Evolutionary conservation across 2,113 vertebrate genomes (phyloP).

Genomic region (Sisor rabdophorus): DNA sequence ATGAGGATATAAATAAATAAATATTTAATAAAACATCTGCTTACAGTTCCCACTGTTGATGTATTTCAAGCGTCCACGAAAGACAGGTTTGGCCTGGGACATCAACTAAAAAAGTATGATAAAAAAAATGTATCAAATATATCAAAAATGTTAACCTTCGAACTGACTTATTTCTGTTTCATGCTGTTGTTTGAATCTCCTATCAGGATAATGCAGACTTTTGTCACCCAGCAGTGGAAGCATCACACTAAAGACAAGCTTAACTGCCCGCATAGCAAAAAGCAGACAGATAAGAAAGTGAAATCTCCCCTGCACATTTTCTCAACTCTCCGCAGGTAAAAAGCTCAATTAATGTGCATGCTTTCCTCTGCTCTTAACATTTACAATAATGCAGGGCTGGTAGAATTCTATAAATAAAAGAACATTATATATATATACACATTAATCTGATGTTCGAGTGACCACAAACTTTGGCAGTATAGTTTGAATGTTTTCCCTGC

Average conservation of each 20-base stretch:
- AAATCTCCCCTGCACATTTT: conserved; percentile 89
- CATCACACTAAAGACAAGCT: conserved; percentile 81
- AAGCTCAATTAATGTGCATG: conserved; percentile 1
- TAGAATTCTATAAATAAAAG: too few species aligned
- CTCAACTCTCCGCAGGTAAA: conserved; percentile 85
- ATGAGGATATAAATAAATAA: background rate
- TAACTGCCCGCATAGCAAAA: conserved; percentile 78
- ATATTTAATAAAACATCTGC: background rate
- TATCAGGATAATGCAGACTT: conserved; percentile 85
- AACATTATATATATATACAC: too few species aligned
- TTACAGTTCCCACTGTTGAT: conserved; percentile 81
- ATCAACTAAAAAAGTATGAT: conserved; percentile 84
- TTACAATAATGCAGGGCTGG: too few species aligned
- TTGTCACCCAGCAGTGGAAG: conserved; percentile 89
- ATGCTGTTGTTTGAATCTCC: background rate
- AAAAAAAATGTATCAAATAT: background rate
- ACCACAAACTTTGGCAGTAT: too few species aligned
- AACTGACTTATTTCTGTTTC: background rate
- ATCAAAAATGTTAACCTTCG: background rate
- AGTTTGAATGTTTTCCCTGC: too few species aligned
- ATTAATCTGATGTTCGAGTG: too few species aligned
- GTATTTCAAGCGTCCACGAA: conserved; percentile 89
- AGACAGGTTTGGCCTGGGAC: conserved; percentile 84
- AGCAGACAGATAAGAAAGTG: conserved; percentile 81
- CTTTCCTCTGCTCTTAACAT: background rate